Evolutionary conservation across 2,888 invertebrate species (phyloP).

Genomic region (Cryptus viduatorius): DNA sequence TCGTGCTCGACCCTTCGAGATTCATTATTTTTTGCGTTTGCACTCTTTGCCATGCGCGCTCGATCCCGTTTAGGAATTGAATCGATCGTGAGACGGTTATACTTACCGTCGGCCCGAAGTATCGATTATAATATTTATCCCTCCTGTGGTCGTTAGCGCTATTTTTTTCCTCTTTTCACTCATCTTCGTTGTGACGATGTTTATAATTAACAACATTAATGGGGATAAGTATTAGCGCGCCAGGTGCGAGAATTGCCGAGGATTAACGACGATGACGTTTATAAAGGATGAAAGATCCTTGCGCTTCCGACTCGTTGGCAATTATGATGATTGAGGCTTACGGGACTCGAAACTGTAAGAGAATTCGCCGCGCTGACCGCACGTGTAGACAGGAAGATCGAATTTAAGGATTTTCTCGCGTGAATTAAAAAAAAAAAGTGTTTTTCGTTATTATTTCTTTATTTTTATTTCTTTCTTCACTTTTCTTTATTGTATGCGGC

Average conservation of each 20-base stretch:
- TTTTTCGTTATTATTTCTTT: background rate
- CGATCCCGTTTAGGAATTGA: slow-evolving; percentile 64
- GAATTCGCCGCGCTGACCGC: slow-evolving; percentile 29
- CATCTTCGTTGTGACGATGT: background rate
- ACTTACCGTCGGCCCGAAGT: slow-evolving; percentile 46
- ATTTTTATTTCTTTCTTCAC: background rate
- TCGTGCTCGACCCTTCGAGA: slow-evolving; percentile 68
- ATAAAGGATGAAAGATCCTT: slow-evolving; percentile 32
- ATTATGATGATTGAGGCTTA: slow-evolving; percentile 42
- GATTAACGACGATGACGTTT: slow-evolving; percentile 46
- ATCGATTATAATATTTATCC: slow-evolving; percentile 61
- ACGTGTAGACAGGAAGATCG: background rate
- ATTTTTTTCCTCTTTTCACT: slow-evolving; percentile 22
- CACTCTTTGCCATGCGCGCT: slow-evolving; percentile 31
- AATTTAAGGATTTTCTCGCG: background rate
- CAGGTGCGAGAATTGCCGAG: slow-evolving; percentile 50
- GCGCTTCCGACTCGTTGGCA: slow-evolving; percentile 27
- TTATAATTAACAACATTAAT: slow-evolving; percentile 24
- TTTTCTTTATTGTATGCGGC: background rate
- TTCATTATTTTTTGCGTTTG: slow-evolving; percentile 46
- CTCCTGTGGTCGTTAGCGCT: slow-evolving; percentile 31
- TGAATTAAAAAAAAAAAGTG: background rate
- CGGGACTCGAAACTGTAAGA: slow-evolving; percentile 61
- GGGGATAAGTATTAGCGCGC: slow-evolving; percentile 33
- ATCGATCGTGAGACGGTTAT: slow-evolving; percentile 61